phyloP scores from a whole-genome alignment of 2,888 invertebrate genomes.

The Drosophila multiciliata region DNA sequence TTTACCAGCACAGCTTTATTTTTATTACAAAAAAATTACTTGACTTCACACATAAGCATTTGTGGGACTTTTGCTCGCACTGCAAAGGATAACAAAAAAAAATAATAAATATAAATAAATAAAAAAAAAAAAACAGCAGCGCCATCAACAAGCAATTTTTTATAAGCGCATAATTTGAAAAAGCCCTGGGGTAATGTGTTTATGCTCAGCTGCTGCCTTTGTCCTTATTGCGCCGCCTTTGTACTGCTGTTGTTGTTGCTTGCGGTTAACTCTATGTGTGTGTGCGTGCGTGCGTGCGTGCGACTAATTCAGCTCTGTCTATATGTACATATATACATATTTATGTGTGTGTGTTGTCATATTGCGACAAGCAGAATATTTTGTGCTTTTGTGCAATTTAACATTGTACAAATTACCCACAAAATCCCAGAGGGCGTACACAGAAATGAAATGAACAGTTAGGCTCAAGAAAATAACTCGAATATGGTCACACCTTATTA shows the following conservation, averaged over 20 bases:
- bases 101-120: neutral
- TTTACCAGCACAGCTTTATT: slow-evolving; percentile 30
- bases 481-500: neutral
- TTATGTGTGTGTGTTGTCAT: slow-evolving; percentile 11
- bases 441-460: neutral
- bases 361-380: slow-evolving; percentile 42
- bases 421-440: slow-evolving; percentile 21
- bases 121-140: slow-evolving; percentile 1
- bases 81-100: slow-evolving; percentile 7
- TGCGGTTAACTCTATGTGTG: neutral
- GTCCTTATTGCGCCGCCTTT: slow-evolving; percentile 29
- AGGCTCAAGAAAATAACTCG: neutral
- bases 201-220: slow-evolving; percentile 45
- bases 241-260: slow-evolving; percentile 16
- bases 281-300: neutral
- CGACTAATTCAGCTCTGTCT: neutral
- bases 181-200: slow-evolving; percentile 64
- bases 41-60: slow-evolving; percentile 53
- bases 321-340: neutral
- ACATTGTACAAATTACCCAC: slow-evolving; percentile 43
- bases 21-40: slow-evolving; percentile 44
- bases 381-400: slow-evolving; percentile 49
- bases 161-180: slow-evolving; percentile 58
- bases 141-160: slow-evolving; percentile 42
- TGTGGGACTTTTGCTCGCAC: slow-evolving; percentile 2